A percentile compares a stretch with the other conserved stretches of the same genome.
phyloP scores from a whole-genome alignment of 2,888 invertebrate genomes.

The Meliscaeva auricollis region DNA sequence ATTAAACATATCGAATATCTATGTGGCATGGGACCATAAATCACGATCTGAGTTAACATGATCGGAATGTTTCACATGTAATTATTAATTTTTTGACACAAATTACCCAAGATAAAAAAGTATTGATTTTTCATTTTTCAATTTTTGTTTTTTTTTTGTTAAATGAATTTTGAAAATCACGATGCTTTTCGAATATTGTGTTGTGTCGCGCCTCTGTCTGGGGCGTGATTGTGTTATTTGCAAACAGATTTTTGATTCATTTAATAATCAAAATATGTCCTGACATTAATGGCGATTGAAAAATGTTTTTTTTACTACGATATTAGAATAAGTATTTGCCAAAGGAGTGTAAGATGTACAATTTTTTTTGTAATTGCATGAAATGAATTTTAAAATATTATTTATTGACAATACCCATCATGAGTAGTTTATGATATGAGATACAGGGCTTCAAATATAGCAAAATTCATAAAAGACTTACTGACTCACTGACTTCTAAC shows the following conservation, averaged over 20 bases:
- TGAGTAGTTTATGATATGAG: no score
- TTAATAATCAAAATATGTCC: slow-evolving; percentile 63
- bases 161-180: slow-evolving; percentile 63
- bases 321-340: slow-evolving; percentile 61
- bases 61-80: slow-evolving; percentile 75
- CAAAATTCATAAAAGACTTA: no score
- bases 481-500: no score
- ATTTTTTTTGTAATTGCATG: slow-evolving; percentile 42
- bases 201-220: slow-evolving; percentile 58
- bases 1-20: slow-evolving; percentile 61
- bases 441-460: no score
- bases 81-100: slow-evolving; percentile 67
- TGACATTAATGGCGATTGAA: slow-evolving; percentile 76
- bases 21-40: slow-evolving; percentile 60
- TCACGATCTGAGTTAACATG: slow-evolving; percentile 74
- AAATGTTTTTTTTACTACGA: slow-evolving; percentile 71
- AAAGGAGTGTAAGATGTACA: slow-evolving; percentile 28
- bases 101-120: slow-evolving; percentile 40
- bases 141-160: no score
- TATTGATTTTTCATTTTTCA: no score
- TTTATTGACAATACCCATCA: no score
- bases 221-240: slow-evolving; percentile 54
- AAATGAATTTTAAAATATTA: slow-evolving; percentile 44
- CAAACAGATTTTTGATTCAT: slow-evolving; percentile 57
- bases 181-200: slow-evolving; percentile 37